Evolutionary conservation across 2,888 invertebrate genomes (phyloP).

Genomic region (Tinea semifulvella): DNA sequence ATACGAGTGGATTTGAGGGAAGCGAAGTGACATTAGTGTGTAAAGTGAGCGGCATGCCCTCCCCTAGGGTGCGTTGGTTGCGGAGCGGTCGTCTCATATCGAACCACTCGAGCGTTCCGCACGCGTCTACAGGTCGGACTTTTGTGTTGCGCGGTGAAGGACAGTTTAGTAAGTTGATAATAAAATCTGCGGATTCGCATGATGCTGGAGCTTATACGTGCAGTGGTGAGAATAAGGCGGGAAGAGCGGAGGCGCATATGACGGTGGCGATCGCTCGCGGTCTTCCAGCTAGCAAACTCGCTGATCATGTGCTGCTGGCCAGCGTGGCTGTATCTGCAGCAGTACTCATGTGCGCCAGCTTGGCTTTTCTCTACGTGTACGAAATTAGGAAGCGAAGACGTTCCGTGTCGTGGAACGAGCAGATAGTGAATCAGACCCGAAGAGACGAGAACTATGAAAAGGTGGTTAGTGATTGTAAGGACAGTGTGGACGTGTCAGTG

Average conservation of each 20-base stretch:
- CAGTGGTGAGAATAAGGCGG: constrained; percentile 83
- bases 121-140: constrained; percentile 55
- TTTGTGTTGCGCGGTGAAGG: constrained; percentile 73
- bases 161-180: constrained; percentile 76
- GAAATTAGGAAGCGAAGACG: constrained; percentile 70
- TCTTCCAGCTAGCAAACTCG: constrained; percentile 67
- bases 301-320: constrained; percentile 69
- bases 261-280: constrained; percentile 76
- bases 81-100: constrained; percentile 75
- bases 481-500: constrained; percentile 32
- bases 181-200: constrained; percentile 75
- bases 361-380: constrained; percentile 72
- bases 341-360: constrained; percentile 72
- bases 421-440: constrained; percentile 55
- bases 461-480: constrained; percentile 76
- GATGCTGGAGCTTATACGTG: constrained; percentile 82
- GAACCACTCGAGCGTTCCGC: constrained; percentile 54
- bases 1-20: constrained; percentile 74
- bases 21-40: constrained; percentile 79
- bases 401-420: constrained; percentile 60
- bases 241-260: constrained; percentile 77
- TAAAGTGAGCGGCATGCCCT: constrained; percentile 74
- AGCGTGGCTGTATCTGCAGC: constrained; percentile 76
- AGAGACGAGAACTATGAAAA: constrained; percentile 78
- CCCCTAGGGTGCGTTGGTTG: constrained; percentile 77